Evolutionary conservation across 2,888 invertebrate species (phyloP).

Genomic region (Phengaris alcon): DNA sequence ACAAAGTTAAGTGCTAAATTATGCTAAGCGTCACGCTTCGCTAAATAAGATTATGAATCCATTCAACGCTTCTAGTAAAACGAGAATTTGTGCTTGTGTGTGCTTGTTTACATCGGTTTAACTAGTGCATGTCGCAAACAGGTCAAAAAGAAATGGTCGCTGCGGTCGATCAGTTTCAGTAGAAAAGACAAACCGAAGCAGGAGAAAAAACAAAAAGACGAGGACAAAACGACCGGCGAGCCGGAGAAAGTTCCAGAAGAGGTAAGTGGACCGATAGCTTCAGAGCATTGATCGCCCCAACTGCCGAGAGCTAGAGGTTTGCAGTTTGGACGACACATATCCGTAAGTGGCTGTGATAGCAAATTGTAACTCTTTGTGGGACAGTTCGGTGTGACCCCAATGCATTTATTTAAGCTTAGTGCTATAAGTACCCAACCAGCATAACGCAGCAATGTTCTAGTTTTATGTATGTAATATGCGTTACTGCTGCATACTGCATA

Average conservation of each 20-base stretch:
- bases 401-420: background rate
- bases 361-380: background rate
- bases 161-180: slow-evolving; percentile 91
- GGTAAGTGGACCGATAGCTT: slow-evolving; percentile 64
- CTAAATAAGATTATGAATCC: slow-evolving; percentile 21
- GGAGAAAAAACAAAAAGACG: slow-evolving; percentile 81
- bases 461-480: slow-evolving; percentile 3
- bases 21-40: slow-evolving; percentile 28
- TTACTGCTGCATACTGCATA: slow-evolving; percentile 12
- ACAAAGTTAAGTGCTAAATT: slow-evolving; percentile 27
- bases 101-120: slow-evolving; percentile 31
- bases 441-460: background rate
- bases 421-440: background rate
- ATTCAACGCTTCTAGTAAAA: slow-evolving; percentile 26
- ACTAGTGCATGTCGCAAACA: slow-evolving; percentile 54
- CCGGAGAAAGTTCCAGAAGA: slow-evolving; percentile 82
- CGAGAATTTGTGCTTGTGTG: slow-evolving; percentile 29
- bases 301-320: background rate
- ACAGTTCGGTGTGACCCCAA: background rate
- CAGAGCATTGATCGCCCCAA: background rate
- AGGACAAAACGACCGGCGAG: slow-evolving; percentile 80
- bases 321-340: no score
- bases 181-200: slow-evolving; percentile 93
- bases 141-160: slow-evolving; percentile 94
- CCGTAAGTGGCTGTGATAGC: background rate